Percentiles rank a stretch among this genome's conserved stretches.
phyloP scores from a whole-genome alignment of 2,797 vertebrate genomes.

The Eutrigla gurnardus region DNA sequence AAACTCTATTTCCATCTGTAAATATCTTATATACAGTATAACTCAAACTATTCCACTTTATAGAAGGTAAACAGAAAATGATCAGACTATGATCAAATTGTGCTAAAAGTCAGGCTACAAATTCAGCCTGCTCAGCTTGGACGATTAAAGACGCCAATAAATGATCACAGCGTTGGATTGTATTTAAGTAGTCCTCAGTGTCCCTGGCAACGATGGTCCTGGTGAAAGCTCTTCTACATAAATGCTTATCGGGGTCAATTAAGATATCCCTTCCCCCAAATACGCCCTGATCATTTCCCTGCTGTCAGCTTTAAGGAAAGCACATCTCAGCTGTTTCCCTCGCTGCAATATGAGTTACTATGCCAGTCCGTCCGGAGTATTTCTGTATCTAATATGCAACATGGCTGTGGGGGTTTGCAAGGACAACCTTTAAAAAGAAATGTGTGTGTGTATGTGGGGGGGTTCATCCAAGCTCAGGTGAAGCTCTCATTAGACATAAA shows the following conservation, averaged over 20 bases:
- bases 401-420: slow-evolving; percentile 39
- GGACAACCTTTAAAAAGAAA: slow-evolving; percentile 54
- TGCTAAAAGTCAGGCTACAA: background rate
- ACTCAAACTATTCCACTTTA: slow-evolving; percentile 5
- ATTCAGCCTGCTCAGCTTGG: background rate
- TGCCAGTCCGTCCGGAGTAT: slow-evolving; percentile 49
- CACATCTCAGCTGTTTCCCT: slow-evolving; percentile 62
- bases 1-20: slow-evolving; percentile 2
- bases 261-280: slow-evolving; percentile 20
- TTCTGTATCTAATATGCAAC: slow-evolving; percentile 56
- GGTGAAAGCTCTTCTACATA: slow-evolving; percentile 8
- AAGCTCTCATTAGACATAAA: background rate
- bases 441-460: background rate
- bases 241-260: slow-evolving; percentile 21
- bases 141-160: slow-evolving; percentile 2
- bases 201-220: background rate
- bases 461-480: slow-evolving; percentile 4
- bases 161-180: background rate
- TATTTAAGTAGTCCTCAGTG: background rate
- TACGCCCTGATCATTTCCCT: slow-evolving; percentile 34
- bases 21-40: background rate
- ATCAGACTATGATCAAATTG: background rate
- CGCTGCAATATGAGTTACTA: slow-evolving; percentile 55
- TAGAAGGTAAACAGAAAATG: background rate
- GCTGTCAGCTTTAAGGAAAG: slow-evolving; percentile 50